Percentiles rank a stretch among this genome's conserved stretches.
Conservation (phyloP, 2,888 invertebrate species). For the Leptinotarsa tumamoca region DNA sequence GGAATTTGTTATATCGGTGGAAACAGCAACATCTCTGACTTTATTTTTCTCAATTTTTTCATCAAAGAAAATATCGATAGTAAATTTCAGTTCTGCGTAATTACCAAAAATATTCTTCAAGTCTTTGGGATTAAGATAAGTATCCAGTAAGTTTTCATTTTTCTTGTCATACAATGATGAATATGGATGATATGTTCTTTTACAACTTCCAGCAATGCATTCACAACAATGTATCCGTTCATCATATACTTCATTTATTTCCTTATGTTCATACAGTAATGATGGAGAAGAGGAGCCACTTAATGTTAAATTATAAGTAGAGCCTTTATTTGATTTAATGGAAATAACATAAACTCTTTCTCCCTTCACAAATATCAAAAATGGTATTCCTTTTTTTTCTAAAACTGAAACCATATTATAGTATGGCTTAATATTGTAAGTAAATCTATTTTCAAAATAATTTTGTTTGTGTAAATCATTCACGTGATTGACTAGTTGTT, state of each 20-base stretch:
- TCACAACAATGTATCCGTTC: neutral
- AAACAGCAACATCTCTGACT: neutral
- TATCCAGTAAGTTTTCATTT: neutral
- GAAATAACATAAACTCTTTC: neutral
- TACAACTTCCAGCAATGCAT: neutral
- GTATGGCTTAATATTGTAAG: neutral
- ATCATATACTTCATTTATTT: neutral
- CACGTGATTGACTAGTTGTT: neutral
- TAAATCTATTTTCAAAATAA: too few relatives aligned
- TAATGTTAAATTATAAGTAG: slow-evolving; percentile 6
- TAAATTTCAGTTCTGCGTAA: neutral
- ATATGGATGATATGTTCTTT: neutral
- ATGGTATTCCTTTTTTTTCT: neutral
- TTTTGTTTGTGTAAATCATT: neutral
- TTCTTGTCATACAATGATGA: neutral
- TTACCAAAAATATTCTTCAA: neutral
- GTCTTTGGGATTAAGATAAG: neutral
- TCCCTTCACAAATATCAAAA: neutral
- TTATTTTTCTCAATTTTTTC: neutral
- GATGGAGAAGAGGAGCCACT: too few relatives aligned
- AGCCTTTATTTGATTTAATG: neutral
- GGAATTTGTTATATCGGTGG: neutral
- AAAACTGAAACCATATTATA: neutral
- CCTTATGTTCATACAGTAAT: neutral
- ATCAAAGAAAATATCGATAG: neutral